A percentile compares a stretch with the other conserved stretches of the same genome.
Conservation (phyloP, 2,797 vertebrate genomes). For the Etheostoma nigrum region DNA sequence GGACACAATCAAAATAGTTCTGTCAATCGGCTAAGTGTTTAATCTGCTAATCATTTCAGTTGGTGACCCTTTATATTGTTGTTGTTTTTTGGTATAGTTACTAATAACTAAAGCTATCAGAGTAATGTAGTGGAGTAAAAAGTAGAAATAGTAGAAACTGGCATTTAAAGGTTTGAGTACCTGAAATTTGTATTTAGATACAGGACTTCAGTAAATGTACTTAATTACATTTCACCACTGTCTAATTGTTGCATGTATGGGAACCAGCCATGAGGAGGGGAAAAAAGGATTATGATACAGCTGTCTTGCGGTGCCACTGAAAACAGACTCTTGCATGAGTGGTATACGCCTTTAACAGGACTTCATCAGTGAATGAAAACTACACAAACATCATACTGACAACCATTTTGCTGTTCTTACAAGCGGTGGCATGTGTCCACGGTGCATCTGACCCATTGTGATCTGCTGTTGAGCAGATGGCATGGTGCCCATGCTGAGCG, state of each 20-base stretch:
- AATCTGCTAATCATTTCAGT: no score
- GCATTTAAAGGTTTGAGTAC: no score
- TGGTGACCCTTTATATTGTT: no score
- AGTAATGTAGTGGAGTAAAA: no score
- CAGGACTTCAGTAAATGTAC: no score
- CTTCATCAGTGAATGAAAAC: background rate
- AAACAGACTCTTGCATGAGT: background rate
- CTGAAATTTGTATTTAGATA: no score
- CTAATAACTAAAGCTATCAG: no score
- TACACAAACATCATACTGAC: background rate
- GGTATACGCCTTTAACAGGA: background rate
- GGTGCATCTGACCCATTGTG: constrained; percentile 97
- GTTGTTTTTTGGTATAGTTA: no score
- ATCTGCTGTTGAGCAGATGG: constrained; percentile 97
- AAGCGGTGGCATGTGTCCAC: constrained; percentile 98
- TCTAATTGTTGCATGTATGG: background rate
- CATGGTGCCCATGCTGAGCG: constrained; percentile 95
- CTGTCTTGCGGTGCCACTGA: background rate
- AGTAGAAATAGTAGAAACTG: no score
- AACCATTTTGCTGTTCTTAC: constrained; percentile 77
- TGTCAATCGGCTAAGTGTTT: no score
- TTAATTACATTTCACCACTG: no score
- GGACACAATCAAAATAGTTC: no score
- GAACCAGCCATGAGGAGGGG: background rate
- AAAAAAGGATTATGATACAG: background rate